These are phyloP conservation scores for Embiotoca jacksoni DNA, from an alignment of 2,113 vertebrate species.

Conservation along the genomic window DNA sequence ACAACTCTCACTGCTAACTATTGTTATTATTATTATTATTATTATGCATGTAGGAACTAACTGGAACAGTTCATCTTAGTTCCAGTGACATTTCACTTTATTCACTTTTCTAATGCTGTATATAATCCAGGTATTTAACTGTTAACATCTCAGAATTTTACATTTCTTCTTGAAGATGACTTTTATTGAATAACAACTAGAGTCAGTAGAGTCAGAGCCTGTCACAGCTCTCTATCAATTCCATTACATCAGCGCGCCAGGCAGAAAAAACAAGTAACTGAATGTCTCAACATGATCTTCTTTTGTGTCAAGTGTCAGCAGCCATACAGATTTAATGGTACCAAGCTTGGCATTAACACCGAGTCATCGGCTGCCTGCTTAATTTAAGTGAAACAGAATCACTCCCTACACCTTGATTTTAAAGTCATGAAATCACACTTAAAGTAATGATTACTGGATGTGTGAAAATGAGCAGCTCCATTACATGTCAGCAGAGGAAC, in stretches of 20 bases:
- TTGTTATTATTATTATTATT: too few relatives aligned
- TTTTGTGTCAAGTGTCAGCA: constrained; percentile 12
- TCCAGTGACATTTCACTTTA: too few relatives aligned
- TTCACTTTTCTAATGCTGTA: background rate
- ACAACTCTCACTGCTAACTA: background rate
- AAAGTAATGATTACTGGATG: too few relatives aligned
- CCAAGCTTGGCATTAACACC: background rate
- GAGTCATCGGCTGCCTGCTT: background rate
- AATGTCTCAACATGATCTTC: background rate
- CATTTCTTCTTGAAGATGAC: background rate
- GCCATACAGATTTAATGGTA: background rate
- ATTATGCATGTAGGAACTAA: too few relatives aligned
- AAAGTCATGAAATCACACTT: background rate
- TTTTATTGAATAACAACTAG: background rate
- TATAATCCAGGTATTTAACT: background rate
- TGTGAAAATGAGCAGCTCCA: background rate
- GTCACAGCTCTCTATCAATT: background rate
- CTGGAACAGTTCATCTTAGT: too few relatives aligned
- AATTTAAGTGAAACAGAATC: background rate
- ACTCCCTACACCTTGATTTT: background rate
- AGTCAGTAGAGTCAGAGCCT: too few relatives aligned
- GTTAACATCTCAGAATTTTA: too few relatives aligned
- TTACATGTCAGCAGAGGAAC: background rate
- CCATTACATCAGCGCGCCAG: background rate
- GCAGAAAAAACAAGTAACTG: background rate